A percentile compares a stretch with the other conserved stretches of the same genome.
Conservation (phyloP, 2,888 invertebrate genomes). For the Cosmia pyralina region DNA sequence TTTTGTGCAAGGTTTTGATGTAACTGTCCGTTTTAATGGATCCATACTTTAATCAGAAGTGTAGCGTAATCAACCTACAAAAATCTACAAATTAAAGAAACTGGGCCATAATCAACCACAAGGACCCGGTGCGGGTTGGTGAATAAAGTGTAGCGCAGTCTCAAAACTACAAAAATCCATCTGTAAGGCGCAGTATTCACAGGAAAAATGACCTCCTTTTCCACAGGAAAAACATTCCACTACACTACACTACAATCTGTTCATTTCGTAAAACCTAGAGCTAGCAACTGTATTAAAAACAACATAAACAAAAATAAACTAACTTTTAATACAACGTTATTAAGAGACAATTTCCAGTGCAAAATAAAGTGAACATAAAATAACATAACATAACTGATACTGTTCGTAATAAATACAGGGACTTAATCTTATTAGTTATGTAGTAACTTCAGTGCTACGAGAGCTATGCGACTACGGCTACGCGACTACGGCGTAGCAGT, state of each 20-base stretch:
- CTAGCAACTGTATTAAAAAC: neutral
- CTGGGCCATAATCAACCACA: neutral
- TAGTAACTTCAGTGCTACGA: conserved; percentile 61
- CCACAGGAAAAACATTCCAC: neutral
- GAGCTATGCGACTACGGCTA: conserved; percentile 40
- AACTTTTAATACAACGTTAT: conserved; percentile 17
- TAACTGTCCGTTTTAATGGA: neutral
- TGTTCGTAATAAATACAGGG: conserved; percentile 53
- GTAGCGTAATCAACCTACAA: too few species aligned
- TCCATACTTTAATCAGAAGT: neutral
- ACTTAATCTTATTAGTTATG: conserved; percentile 63
- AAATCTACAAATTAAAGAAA: neutral
- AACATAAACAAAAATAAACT: conserved; percentile 12
- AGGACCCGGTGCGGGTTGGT: neutral
- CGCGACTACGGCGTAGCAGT: conserved; percentile 52
- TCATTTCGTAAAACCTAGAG: neutral
- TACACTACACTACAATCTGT: neutral
- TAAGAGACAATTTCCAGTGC: conserved; percentile 25
- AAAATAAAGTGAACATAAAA: conserved; percentile 35
- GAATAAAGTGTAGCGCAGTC: neutral
- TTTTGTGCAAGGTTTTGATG: conserved; percentile 13
- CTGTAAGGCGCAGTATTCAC: neutral
- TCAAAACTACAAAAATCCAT: neutral
- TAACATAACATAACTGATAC: conserved; percentile 45
- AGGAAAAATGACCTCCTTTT: neutral